Percentiles rank a stretch among this genome's conserved stretches.
These are phyloP conservation scores for Akabosia matsudoensis DNA, from an alignment of 1,140 invertebrate species.

Conservation along the genomic window DNA sequence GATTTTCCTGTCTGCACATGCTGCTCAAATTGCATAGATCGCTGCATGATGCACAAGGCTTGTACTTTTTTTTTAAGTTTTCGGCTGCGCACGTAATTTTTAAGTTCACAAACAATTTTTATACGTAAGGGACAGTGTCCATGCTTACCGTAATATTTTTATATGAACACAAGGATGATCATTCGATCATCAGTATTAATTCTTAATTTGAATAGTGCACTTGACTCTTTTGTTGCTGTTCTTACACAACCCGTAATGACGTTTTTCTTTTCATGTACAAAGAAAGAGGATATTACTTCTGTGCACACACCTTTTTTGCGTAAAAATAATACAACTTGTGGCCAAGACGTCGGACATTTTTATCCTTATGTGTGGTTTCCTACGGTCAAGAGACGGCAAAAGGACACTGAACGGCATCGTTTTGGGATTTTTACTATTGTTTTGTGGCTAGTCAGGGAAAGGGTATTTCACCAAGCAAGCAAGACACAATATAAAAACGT, in stretches of 20 bases:
- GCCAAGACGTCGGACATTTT: neutral
- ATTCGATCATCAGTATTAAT: too few species aligned
- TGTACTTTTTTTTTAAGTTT: too few species aligned
- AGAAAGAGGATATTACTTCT: too few species aligned
- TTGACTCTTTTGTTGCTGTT: neutral
- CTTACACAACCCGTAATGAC: neutral
- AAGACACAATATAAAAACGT: too few species aligned
- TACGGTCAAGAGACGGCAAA: neutral
- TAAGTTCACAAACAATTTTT: too few species aligned
- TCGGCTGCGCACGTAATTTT: neutral
- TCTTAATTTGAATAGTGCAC: too few species aligned
- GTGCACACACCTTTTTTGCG: too few species aligned
- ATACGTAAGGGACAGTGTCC: too few species aligned
- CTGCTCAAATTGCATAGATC: neutral
- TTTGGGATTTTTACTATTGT: neutral
- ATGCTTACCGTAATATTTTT: too few species aligned
- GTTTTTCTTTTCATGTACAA: too few species aligned
- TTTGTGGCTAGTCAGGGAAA: neutral
- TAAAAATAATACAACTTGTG: neutral
- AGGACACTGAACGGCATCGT: neutral
- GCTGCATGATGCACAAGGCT: neutral
- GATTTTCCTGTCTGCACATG: slow-evolving; percentile 17
- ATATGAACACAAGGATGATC: too few species aligned
- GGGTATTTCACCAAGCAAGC: neutral
- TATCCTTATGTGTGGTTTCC: neutral